A percentile compares a stretch with the other conserved stretches of the same genome.
These are phyloP conservation scores for Tetrax tetrax DNA, from an alignment of 2,113 vertebrate genomes.

Conservation along the genomic window DNA sequence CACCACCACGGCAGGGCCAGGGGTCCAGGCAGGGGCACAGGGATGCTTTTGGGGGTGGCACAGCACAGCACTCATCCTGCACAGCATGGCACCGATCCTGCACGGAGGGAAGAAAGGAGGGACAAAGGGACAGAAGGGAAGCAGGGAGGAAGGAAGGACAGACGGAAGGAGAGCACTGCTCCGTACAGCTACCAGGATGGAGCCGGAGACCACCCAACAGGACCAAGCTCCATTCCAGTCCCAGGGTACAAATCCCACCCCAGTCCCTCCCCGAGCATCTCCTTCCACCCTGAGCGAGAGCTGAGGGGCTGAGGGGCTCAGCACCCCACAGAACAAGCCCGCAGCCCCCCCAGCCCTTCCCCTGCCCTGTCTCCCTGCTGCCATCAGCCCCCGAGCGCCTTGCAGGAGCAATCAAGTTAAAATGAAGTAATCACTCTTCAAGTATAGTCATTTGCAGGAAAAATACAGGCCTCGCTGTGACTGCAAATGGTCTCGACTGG, in stretches of 20 bases:
- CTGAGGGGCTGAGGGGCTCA: neutral
- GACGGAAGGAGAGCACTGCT: neutral
- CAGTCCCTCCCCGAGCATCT: neutral
- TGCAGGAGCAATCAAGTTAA: constrained; percentile 40
- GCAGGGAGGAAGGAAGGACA: neutral
- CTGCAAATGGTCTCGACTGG: constrained; percentile 26
- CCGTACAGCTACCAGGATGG: neutral
- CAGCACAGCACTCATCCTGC: neutral
- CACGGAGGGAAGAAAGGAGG: neutral
- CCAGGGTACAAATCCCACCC: neutral
- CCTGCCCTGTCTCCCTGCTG: neutral
- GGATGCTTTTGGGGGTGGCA: neutral
- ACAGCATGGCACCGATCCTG: neutral
- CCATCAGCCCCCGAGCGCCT: neutral
- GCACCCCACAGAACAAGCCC: neutral
- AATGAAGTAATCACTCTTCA: constrained; percentile 60
- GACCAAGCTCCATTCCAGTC: neutral
- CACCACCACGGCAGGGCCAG: too few species aligned
- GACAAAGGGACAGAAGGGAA: neutral
- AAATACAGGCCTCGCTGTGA: constrained; percentile 26
- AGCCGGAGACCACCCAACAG: neutral
- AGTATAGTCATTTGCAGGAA: constrained; percentile 48
- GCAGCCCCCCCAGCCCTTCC: neutral
- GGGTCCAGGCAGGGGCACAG: neutral
- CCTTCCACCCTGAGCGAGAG: neutral